Evolutionary conservation across 2,113 vertebrate species (phyloP).

Genomic region (Urocolius indicus): DNA sequence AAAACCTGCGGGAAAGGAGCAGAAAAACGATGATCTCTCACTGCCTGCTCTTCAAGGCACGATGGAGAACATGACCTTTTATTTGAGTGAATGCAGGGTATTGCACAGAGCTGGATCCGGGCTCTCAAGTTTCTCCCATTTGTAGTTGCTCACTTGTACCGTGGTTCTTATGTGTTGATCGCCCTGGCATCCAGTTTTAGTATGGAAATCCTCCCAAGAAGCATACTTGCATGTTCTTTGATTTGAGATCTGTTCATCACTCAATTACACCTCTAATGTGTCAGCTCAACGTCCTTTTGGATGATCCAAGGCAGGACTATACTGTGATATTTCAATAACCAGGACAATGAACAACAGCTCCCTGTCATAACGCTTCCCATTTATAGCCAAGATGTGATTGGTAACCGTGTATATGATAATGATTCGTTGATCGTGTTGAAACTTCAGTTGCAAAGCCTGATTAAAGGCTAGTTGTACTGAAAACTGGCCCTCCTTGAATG

Average conservation of each 20-base stretch:
- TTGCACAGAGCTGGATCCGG: not conserved
- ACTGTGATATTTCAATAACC: not conserved
- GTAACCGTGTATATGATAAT: not conserved
- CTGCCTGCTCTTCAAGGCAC: slow-evolving; percentile 39
- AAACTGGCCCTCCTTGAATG: not conserved
- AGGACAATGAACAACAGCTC: not conserved
- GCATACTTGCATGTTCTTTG: not conserved
- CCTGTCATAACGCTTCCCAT: not conserved
- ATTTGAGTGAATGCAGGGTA: slow-evolving; percentile 12
- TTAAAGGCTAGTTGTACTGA: not conserved
- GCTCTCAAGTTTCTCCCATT: slow-evolving; percentile 19
- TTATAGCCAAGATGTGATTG: not conserved
- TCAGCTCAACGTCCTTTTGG: not conserved
- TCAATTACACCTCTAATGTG: slow-evolving; percentile 11
- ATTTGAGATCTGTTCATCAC: slow-evolving; percentile 2
- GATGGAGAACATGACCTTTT: slow-evolving; percentile 37
- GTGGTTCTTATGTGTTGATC: not conserved
- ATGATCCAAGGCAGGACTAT: not conserved
- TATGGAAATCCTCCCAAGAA: not conserved
- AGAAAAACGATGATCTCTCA: not conserved
- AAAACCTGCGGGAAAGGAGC: slow-evolving; percentile 7
- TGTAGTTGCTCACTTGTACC: not conserved
- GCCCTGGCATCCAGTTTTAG: not conserved
- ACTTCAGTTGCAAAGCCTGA: not conserved
- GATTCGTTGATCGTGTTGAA: not conserved